Evolutionary conservation across 2,888 invertebrate genomes (phyloP), one percentile per base, ranked within the genome.

Genomic region (Hipparchia sbordonii): DNA sequence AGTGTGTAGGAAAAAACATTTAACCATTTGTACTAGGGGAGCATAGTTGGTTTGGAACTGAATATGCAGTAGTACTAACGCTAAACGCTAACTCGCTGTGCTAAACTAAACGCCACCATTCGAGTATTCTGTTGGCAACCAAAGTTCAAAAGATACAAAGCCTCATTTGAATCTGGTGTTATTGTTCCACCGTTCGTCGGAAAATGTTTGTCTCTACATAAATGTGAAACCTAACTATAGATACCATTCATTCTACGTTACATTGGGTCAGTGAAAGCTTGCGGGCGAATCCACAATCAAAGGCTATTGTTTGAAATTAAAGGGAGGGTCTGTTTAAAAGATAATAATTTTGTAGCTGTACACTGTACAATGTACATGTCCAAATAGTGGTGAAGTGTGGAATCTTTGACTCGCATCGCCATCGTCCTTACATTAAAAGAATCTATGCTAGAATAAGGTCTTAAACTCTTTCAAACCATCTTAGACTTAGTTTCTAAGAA

Each of bases 261-360:
- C 46, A 46, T 62, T 46, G 46, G 63, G 63, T 12, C 51, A 51
- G 51, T 51, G 63, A 63, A 33, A 63, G 63, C 6, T 51, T 63
- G 23, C 63, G 63, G 63, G 63, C 51, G 63, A 63, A 63, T 51
- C 23, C 23, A 63, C 63, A 51, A 23, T 63, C 63, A 63, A 63
- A 23, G 5, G 63, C 63, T 48, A 48, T 63, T 63, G 63, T 48
- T 12, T 51, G 23, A n/a, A 12, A 23, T 12, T n/a, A 48, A 48
- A 48, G 62, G 62, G 13, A 56, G 61, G 2, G 13, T 48, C 62
- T 63, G 63, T 63, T 60, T 39, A 39, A 60, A 60, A 10, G 10
- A 60, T 33, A 23, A 7, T 57, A 23, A 7, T 57, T 10, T 23
- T 59, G 57, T 5, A 59, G 59, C 3, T 2, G 39, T 39, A 39